Conservation (phyloP, 2,797 vertebrate genomes). For the Lepus townsendii region DNA sequence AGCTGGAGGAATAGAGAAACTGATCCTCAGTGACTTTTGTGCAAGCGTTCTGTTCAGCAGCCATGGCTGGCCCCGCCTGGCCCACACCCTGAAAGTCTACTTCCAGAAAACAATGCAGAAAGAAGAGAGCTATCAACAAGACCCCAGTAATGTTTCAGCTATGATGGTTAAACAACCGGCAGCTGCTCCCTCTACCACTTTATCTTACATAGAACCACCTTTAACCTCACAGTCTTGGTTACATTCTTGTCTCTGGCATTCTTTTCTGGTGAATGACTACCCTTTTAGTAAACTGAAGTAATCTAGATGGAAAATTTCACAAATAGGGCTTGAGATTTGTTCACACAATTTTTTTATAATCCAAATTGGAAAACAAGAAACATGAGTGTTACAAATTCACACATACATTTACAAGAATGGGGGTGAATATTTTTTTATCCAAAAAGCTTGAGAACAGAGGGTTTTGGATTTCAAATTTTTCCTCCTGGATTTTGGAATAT, state of each 20-base stretch:
- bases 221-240: background rate
- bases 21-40: background rate
- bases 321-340: background rate
- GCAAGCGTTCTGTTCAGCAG: background rate
- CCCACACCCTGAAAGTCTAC: background rate
- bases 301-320: constrained; percentile 19
- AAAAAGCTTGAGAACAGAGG: background rate
- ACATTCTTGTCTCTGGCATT: background rate
- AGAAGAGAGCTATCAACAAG: background rate
- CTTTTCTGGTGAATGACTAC: background rate
- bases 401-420: background rate
- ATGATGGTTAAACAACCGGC: background rate
- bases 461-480: background rate
- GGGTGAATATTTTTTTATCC: background rate
- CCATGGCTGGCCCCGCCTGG: background rate
- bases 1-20: background rate
- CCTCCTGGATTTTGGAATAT: background rate
- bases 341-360: constrained; percentile 2
- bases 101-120: background rate
- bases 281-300: background rate
- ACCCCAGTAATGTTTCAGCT: background rate
- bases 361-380: constrained; percentile 35
- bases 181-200: background rate
- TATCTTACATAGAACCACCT: background rate
- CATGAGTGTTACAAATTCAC: background rate